These are phyloP conservation scores for Echinops telfairi DNA, from an alignment of 2,113 vertebrate species.

Conservation along the genomic window DNA sequence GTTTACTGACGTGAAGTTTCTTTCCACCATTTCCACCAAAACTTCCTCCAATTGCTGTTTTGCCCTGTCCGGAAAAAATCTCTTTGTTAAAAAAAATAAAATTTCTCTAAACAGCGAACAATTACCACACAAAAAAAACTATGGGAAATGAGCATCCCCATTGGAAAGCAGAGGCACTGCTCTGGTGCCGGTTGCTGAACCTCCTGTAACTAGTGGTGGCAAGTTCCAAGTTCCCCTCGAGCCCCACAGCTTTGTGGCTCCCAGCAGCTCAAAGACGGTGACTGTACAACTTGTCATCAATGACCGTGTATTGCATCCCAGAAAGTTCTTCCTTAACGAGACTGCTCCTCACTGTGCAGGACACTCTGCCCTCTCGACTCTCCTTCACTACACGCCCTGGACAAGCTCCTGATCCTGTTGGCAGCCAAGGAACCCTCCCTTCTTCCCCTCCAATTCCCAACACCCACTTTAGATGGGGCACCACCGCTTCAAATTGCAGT, in stretches of 20 bases:
- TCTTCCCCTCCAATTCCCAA: background rate
- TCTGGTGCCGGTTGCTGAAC: background rate
- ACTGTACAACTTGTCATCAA: background rate
- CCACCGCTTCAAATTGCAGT: background rate
- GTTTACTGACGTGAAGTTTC: background rate
- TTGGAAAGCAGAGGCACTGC: background rate
- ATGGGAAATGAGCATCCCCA: background rate
- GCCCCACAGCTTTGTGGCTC: accelerated
- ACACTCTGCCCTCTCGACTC: background rate
- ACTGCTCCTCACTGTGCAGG: background rate
- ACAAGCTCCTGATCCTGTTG: background rate
- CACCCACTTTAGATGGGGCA: background rate
- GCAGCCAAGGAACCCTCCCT: background rate
- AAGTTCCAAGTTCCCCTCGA: accelerated
- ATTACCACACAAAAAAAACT: background rate
- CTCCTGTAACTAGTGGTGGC: background rate
- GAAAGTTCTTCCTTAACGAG: background rate
- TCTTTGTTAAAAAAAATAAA: background rate
- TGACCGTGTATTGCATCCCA: background rate
- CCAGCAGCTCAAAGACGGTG: no score
- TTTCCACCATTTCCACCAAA: background rate
- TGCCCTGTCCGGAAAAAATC: background rate
- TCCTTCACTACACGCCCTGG: background rate
- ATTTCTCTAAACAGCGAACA: background rate
- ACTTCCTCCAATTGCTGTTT: background rate